Evolutionary conservation across 2,797 vertebrate species (phyloP).

Genomic region (Natrix natrix): DNA sequence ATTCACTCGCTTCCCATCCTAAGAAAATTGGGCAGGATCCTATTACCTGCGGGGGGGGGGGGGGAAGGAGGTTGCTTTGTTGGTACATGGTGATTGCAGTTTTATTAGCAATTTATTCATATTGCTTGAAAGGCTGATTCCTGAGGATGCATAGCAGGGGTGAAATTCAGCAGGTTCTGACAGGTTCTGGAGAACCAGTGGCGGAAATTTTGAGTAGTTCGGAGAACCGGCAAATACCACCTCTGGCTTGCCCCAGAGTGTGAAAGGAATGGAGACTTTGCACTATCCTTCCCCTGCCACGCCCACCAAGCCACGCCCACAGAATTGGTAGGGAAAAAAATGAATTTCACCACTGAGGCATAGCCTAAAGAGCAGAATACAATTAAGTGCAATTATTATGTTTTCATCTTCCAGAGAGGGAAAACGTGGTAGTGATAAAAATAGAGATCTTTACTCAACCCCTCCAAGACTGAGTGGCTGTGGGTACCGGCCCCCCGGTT

Average conservation of each 20-base stretch:
- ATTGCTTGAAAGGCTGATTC: neutral
- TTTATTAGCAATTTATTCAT: neutral
- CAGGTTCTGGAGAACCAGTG: too few species aligned
- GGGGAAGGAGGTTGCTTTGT: neutral
- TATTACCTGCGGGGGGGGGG: rapidly evolving
- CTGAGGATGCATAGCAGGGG: neutral
- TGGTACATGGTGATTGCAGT: neutral
- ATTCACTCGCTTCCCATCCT: neutral
- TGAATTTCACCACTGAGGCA: neutral
- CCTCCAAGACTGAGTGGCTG: too few species aligned
- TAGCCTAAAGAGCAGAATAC: neutral
- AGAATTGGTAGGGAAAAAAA: too few species aligned
- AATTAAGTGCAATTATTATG: neutral
- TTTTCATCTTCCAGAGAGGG: neutral
- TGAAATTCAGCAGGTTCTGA: too few species aligned
- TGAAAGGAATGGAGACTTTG: too few species aligned
- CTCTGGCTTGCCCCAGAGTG: too few species aligned
- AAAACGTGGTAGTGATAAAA: neutral
- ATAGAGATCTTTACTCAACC: neutral
- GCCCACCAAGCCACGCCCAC: too few species aligned
- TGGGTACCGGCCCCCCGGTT: too few species aligned
- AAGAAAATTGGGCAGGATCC: neutral
- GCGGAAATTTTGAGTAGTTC: too few species aligned
- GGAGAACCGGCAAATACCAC: too few species aligned
- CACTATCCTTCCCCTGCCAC: too few species aligned